phyloP scores from a whole-genome alignment of 53 echinoderm and acorn worm species.

The Holothuria scabra region DNA sequence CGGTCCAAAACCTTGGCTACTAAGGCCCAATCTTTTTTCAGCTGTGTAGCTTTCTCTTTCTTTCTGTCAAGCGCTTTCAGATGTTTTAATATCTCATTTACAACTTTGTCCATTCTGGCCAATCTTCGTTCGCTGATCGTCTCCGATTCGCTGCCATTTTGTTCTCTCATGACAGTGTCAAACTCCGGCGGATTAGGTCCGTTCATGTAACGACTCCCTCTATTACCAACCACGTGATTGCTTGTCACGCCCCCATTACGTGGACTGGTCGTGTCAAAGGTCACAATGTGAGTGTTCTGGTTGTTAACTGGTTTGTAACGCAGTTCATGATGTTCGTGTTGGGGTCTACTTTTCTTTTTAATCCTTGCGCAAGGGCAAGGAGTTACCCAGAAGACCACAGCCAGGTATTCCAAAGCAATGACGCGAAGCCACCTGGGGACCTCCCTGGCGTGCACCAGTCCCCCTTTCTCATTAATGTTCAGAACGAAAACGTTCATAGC shows the following conservation, averaged over 20 bases:
- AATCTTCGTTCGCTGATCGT: conserved; percentile 72
- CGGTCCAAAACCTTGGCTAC: conserved; percentile 94
- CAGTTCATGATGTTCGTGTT: conserved; percentile 66
- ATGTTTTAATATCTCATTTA: conserved; percentile 85
- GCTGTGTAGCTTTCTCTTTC: conserved; percentile 76
- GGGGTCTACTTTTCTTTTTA: conserved; percentile 47
- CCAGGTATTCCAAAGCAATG: conserved; percentile 74
- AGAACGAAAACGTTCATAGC: conserved; percentile 98
- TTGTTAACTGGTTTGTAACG: conserved; percentile 67
- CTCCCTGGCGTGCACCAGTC: conserved; percentile 70
- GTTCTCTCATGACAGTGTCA: conserved; percentile 75
- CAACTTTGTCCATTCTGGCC: conserved; percentile 72
- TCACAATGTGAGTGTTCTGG: conserved; percentile 57
- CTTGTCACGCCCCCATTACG: conserved; percentile 55
- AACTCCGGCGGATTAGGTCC: conserved; percentile 48
- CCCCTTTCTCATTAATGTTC: conserved; percentile 93
- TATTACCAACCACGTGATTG: conserved; percentile 54
- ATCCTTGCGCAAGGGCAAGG: conserved; percentile 48
- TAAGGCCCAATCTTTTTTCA: conserved; percentile 87
- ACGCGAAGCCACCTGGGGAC: conserved; percentile 81
- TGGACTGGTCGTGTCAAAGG: conserved; percentile 54
- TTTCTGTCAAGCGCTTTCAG: conserved; percentile 84
- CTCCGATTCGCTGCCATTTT: conserved; percentile 69
- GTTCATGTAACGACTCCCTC: conserved; percentile 71
- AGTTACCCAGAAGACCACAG: conserved; percentile 69